Evolutionary conservation across 2,797 vertebrate species (phyloP), one percentile per base, ranked within the genome.

Genomic region (Poeciliopsis paucimaculata): DNA sequence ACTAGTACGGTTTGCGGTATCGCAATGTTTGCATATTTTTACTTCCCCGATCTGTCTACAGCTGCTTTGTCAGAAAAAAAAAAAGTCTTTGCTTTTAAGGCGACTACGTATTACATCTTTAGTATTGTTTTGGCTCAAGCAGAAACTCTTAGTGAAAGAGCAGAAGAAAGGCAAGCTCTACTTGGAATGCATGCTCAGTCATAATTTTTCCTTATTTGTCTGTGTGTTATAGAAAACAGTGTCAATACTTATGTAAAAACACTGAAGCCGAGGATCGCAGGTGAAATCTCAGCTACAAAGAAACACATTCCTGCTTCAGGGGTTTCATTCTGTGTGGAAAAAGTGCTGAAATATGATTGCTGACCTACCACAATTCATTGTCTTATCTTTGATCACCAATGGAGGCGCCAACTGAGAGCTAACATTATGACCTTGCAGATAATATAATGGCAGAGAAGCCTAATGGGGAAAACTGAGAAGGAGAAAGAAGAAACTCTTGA

Each of bases 401-500:
- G 43, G 53, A 46, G 41, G 26, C 28, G 36, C 41, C 68, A 71
- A 77, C 28, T 46, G 16, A 77, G 82, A 80, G 62, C 79, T 23
- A 28, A 75, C 75, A 77, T 73, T 47, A 75, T 55, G 20, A 73
- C 57, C 34, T 66, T 20, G 31, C 34, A 36, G 36, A 36, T 66
- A 23, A 23, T 20, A 74, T 10, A 66, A 6, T 55, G 62, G 76
- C 47, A 77, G 74, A 77, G 11, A 64, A 41, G 11, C 47, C 5
- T 28, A 28, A 77, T 45, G 18, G 73, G 71, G 81, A 82, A 79
- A 80, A 80, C 60, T 55, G 79, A 78, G 77, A 81, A 43, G 68
- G 47, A 26, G 31, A 66, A 70, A 77, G 66, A 81, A 82, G 7
- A 85, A 81, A 82, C 60, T 10, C 26, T 60, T 81, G 81, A 80